Conservation (phyloP, 1,140 invertebrate genomes). For the Drosophila nannoptera region DNA sequence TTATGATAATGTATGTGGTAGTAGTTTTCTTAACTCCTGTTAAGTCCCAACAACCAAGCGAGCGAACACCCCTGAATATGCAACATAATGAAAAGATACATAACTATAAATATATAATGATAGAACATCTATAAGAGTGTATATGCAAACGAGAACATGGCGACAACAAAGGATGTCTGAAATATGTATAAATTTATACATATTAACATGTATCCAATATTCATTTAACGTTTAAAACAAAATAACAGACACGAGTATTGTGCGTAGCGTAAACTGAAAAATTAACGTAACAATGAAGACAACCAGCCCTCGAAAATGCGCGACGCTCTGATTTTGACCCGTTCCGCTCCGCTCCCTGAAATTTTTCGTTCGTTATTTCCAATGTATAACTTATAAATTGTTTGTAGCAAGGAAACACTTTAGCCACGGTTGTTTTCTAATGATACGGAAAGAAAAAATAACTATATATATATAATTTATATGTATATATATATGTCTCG, state of each 20-base stretch:
- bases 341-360: background rate
- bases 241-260: conserved; percentile 26
- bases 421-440: conserved; percentile 42
- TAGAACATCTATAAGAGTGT: conserved; percentile 50
- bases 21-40: conserved; percentile 77
- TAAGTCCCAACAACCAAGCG: conserved; percentile 54
- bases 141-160: conserved; percentile 58
- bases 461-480: conserved; percentile 26
- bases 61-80: conserved; percentile 46
- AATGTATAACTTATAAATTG: conserved; percentile 41
- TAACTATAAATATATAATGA: conserved; percentile 58
- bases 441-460: conserved; percentile 41
- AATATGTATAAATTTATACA: conserved; percentile 57
- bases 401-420: conserved; percentile 25
- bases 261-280: conserved; percentile 21
- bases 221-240: conserved; percentile 35
- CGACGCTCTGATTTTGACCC: background rate
- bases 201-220: conserved; percentile 42
- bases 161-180: conserved; percentile 42
- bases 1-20: conserved; percentile 71
- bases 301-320: conserved; percentile 15
- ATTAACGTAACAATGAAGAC: conserved; percentile 9
- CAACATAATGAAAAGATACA: conserved; percentile 54
- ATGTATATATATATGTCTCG: conserved; percentile 6
- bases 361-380: conserved; percentile 1